These are phyloP conservation scores for Brachyopa scutellaris DNA, from an alignment of 2,888 invertebrate species.

Conservation along the genomic window DNA sequence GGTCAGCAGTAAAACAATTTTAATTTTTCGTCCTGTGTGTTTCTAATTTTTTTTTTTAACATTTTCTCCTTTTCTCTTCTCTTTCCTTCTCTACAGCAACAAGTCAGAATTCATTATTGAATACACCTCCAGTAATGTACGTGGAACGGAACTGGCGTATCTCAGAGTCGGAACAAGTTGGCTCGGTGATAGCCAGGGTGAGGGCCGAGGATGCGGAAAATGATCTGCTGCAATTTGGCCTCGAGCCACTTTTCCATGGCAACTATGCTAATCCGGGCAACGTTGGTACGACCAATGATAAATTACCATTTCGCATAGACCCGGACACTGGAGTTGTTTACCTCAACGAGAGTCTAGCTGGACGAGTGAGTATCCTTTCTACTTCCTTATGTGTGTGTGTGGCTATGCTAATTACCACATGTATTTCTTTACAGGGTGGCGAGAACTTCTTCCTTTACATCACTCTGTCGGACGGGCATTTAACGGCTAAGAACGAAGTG, in stretches of 20 bases:
- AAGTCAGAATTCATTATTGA: slow-evolving; percentile 74
- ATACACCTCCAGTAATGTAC: slow-evolving; percentile 86
- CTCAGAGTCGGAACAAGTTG: slow-evolving; percentile 87
- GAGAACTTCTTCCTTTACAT: slow-evolving; percentile 87
- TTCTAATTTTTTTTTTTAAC: neutral
- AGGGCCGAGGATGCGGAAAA: slow-evolving; percentile 86
- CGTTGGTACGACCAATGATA: slow-evolving; percentile 68
- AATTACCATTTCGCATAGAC: slow-evolving; percentile 89
- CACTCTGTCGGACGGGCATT: slow-evolving; percentile 86
- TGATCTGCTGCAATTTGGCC: slow-evolving; percentile 86
- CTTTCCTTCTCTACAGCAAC: slow-evolving; percentile 73
- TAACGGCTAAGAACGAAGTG: slow-evolving; percentile 87
- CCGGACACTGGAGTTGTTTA: slow-evolving; percentile 89
- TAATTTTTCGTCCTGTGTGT: slow-evolving; percentile 31
- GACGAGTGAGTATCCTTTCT: slow-evolving; percentile 85
- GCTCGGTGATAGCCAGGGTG: slow-evolving; percentile 87
- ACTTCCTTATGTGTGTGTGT: neutral
- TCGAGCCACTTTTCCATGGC: slow-evolving; percentile 84
- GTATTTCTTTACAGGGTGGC: slow-evolving; percentile 87
- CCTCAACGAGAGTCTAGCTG: slow-evolving; percentile 89
- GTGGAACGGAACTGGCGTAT: slow-evolving; percentile 90
- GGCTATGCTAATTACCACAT: slow-evolving; percentile 27
- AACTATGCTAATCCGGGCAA: slow-evolving; percentile 74
- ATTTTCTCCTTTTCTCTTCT: neutral
- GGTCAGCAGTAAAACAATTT: slow-evolving; percentile 36